Evolutionary conservation across 1,140 invertebrate species (phyloP).

Genomic region (Solenopsis fugax): DNA sequence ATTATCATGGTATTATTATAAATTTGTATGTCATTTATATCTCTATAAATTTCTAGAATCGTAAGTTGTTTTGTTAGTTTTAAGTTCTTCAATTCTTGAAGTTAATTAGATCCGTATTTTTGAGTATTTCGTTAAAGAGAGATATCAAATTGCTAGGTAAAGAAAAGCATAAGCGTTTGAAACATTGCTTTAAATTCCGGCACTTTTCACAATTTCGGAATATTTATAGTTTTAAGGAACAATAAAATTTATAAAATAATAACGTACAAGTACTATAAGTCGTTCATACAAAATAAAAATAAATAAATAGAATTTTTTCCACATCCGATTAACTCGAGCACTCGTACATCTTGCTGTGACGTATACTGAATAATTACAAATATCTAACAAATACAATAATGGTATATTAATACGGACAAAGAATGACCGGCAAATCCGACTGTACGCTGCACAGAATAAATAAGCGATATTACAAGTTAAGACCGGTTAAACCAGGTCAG

Average conservation of each 20-base stretch:
- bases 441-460: slow-evolving; percentile 46
- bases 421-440: slow-evolving; percentile 35
- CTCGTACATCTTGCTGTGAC: not conserved
- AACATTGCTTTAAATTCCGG: not conserved
- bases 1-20: slow-evolving; percentile 7
- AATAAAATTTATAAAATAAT: slow-evolving; percentile 8
- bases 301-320: not conserved
- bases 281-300: not conserved
- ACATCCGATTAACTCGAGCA: not conserved
- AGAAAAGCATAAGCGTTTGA: not conserved
- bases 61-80: not conserved
- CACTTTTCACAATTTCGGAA: not conserved
- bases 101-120: slow-evolving; percentile 5
- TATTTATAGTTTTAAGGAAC: not conserved
- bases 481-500: slow-evolving; percentile 86
- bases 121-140: not conserved
- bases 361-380: not conserved
- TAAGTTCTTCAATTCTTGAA: not conserved
- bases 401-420: not conserved
- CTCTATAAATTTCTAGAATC: not conserved
- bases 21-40: not conserved
- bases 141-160: not conserved
- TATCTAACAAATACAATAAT: slow-evolving; percentile 37
- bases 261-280: not conserved
- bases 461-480: slow-evolving; percentile 63